phyloP scores from a whole-genome alignment of 2,888 invertebrate species.

The Scaptomyza polygonia region DNA sequence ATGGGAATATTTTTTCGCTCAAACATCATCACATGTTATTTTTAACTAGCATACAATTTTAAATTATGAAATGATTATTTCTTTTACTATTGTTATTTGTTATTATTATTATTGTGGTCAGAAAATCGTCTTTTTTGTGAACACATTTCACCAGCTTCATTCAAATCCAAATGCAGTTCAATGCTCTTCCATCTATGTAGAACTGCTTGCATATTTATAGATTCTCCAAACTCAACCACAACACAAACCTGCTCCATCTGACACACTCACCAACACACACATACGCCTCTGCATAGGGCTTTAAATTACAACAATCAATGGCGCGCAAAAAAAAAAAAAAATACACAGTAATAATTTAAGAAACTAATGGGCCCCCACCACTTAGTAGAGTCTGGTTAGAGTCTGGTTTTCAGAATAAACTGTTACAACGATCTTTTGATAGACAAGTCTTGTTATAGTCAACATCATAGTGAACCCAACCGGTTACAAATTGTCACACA shows the following conservation, averaged over 20 bases:
- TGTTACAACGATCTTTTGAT: slow-evolving; percentile 57
- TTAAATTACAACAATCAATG: slow-evolving; percentile 28
- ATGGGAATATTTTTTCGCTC: not conserved
- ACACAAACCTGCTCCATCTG: slow-evolving; percentile 3
- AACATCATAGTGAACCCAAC: slow-evolving; percentile 37
- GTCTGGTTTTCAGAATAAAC: not conserved
- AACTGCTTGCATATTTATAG: not conserved
- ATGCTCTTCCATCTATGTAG: slow-evolving; percentile 2
- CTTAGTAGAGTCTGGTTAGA: slow-evolving; percentile 28
- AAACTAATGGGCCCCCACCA: slow-evolving; percentile 34
- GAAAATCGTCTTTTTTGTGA: too few relatives aligned
- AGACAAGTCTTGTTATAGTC: too few relatives aligned
- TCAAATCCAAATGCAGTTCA: slow-evolving; percentile 23
- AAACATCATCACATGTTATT: not conserved
- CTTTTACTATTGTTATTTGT: too few relatives aligned
- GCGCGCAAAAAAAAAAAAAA: not conserved
- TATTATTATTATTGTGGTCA: too few relatives aligned
- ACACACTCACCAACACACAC: not conserved
- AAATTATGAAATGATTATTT: too few relatives aligned
- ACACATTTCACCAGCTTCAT: not conserved
- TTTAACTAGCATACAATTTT: too few relatives aligned
- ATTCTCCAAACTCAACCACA: not conserved
- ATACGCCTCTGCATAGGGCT: not conserved
- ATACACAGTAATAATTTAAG: slow-evolving; percentile 30
- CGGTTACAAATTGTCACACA: slow-evolving; percentile 37